phyloP scores from a whole-genome alignment of 2,888 invertebrate species.

The Hirtodrosophila histrioides region DNA sequence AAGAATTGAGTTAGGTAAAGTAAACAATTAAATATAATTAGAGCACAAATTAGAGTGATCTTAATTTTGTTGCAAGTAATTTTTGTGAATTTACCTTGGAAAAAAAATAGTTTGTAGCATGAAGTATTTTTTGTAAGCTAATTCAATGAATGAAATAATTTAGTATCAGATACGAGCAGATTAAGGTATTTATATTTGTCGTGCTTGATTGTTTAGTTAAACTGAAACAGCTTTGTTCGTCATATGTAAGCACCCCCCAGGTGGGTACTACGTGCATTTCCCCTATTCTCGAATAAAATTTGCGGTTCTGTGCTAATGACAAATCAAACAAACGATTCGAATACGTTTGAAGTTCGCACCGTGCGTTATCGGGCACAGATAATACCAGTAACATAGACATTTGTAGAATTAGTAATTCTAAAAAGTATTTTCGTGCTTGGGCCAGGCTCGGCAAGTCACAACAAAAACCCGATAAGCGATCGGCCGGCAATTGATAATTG shows the following conservation, averaged over 20 bases:
- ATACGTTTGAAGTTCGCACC: conserved; percentile 28
- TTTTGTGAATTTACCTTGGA: no score
- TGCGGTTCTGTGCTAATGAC: conserved; percentile 44
- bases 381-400: conserved; percentile 17
- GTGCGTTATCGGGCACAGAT: conserved; percentile 41
- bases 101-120: no score
- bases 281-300: conserved; percentile 13
- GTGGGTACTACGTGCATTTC: background rate
- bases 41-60: no score
- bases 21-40: no score
- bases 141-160: no score
- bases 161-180: no score
- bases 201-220: no score
- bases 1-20: no score
- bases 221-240: background rate
- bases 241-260: background rate
- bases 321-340: conserved; percentile 45
- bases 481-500: conserved; percentile 18
- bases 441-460: background rate
- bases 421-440: conserved; percentile 9
- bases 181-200: no score
- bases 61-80: no score
- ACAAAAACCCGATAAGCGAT: conserved; percentile 46
- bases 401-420: conserved; percentile 40
- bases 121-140: no score